These are phyloP conservation scores for Gasterosteus aculeatus DNA, from an alignment of 2,113 vertebrate species.

Conservation along the genomic window DNA sequence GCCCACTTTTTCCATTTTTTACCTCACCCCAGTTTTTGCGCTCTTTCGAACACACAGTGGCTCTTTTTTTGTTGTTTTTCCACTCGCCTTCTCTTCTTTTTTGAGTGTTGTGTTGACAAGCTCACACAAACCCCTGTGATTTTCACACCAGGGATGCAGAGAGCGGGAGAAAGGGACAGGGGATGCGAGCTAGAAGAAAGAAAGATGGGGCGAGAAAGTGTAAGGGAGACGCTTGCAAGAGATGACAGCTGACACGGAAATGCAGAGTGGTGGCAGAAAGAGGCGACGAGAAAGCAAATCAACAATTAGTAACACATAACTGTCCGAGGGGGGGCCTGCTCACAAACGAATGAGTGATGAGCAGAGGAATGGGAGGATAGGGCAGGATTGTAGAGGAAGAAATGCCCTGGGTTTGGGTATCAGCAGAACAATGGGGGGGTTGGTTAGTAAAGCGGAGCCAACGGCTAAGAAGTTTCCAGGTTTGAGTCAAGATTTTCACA, in stretches of 20 bases:
- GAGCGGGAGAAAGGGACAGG: conserved; percentile 53
- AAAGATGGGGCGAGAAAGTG: conserved; percentile 59
- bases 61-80: conserved; percentile 31
- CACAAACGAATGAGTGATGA: conserved; percentile 53
- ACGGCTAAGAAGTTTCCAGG: conserved; percentile 70
- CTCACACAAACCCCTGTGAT: conserved; percentile 79
- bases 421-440: conserved; percentile 25
- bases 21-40: conserved; percentile 57
- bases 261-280: conserved; percentile 59
- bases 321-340: conserved; percentile 62
- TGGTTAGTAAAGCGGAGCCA: conserved; percentile 55
- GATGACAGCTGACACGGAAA: conserved; percentile 67
- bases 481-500: conserved; percentile 79
- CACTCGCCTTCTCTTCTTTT: conserved; percentile 49
- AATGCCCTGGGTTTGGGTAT: conserved; percentile 55
- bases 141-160: conserved; percentile 74
- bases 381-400: conserved; percentile 51
- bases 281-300: conserved; percentile 74
- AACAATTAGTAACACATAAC: conserved; percentile 80
- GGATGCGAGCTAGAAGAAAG: conserved; percentile 44
- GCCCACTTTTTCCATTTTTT: conserved; percentile 71
- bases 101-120: conserved; percentile 76
- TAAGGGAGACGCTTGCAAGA: conserved; percentile 58
- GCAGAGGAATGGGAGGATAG: conserved; percentile 56
- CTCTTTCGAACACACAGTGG: conserved; percentile 52